Conservation (phyloP, 2,888 invertebrate species). For the Eupeodes latifasciatus region DNA sequence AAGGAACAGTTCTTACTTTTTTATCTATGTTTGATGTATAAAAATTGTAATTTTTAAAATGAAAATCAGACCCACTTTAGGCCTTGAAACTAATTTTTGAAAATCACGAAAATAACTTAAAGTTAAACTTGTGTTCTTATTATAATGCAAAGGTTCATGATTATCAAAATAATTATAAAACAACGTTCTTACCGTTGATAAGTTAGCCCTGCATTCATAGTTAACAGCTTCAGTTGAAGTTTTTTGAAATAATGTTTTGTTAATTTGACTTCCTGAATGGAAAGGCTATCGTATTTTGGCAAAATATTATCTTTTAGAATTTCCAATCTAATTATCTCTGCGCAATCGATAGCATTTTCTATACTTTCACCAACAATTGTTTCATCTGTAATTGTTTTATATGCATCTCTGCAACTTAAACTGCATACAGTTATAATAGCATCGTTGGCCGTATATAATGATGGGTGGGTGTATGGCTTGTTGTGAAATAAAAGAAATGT, state of each 20-base stretch:
- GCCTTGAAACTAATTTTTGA: no score
- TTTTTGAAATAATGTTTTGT: conserved; percentile 78
- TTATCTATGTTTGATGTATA: no score
- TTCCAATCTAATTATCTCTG: conserved; percentile 79
- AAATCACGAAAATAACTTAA: no score
- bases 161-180: not conserved
- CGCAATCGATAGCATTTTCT: conserved; percentile 78
- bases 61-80: no score
- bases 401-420: conserved; percentile 75
- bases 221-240: conserved; percentile 79
- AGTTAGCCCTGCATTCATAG: conserved; percentile 65
- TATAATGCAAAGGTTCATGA: no score
- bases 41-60: no score
- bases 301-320: conserved; percentile 77
- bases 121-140: no score
- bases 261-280: conserved; percentile 66
- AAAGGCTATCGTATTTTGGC: conserved; percentile 70
- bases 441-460: conserved; percentile 48
- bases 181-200: conserved; percentile 76
- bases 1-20: no score
- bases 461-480: conserved; percentile 77
- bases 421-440: conserved; percentile 77
- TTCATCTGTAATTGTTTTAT: conserved; percentile 72
- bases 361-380: conserved; percentile 33
- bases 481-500: conserved; percentile 79